phyloP scores from a whole-genome alignment of 2,888 invertebrate genomes.

The Subacronicta megacephala region DNA sequence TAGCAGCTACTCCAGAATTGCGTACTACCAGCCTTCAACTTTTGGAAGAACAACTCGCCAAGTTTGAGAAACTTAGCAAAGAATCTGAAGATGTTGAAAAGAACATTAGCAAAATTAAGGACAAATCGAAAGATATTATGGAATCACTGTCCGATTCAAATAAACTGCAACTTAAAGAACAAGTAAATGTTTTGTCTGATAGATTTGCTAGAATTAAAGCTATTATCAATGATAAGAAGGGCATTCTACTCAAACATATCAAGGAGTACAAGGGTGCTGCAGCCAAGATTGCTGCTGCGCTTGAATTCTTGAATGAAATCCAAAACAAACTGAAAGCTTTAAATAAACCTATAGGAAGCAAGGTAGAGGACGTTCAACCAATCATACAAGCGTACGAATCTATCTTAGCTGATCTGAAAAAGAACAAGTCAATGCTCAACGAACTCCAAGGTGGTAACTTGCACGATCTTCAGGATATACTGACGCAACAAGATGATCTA shows the following conservation, averaged over 20 bases:
- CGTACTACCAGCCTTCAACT: constrained; percentile 94
- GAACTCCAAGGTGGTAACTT: constrained; percentile 94
- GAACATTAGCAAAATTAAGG: constrained; percentile 93
- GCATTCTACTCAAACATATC: constrained; percentile 93
- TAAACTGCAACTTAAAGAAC: constrained; percentile 94
- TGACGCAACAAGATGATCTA: constrained; percentile 95
- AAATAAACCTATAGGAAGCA: constrained; percentile 95
- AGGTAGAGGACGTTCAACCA: constrained; percentile 96
- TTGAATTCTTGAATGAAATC: constrained; percentile 94
- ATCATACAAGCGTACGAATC: constrained; percentile 94
- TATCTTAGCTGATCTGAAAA: constrained; percentile 93
- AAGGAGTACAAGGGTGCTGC: constrained; percentile 95
- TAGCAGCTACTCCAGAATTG: constrained; percentile 94
- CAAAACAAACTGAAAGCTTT: constrained; percentile 95
- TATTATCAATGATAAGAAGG: constrained; percentile 93
- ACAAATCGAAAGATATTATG: constrained; percentile 94
- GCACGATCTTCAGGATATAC: constrained; percentile 94
- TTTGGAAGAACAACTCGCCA: constrained; percentile 96
- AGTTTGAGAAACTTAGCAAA: constrained; percentile 94
- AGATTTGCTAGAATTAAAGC: constrained; percentile 93
- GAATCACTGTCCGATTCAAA: constrained; percentile 96
- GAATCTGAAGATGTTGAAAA: constrained; percentile 93
- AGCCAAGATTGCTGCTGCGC: constrained; percentile 93
- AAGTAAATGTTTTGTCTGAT: constrained; percentile 93
- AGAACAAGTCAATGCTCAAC: constrained; percentile 93